Percentiles rank a stretch among this genome's conserved stretches.
Evolutionary conservation across 2,113 vertebrate genomes (phyloP).

Genomic region (Coregonus clupeaformis): DNA sequence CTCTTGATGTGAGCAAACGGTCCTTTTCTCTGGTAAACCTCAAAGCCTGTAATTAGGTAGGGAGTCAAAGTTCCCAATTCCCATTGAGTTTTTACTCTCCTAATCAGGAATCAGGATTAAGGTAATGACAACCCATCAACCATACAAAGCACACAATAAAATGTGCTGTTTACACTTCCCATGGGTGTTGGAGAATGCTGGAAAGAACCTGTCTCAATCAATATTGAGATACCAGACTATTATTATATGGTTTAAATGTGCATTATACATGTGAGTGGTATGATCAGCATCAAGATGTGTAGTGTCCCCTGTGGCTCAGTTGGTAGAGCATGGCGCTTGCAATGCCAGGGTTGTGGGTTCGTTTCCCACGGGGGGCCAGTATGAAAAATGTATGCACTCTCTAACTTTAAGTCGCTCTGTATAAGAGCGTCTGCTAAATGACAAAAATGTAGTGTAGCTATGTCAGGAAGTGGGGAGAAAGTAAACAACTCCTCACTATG

Average conservation of each 20-base stretch:
- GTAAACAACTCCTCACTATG: background rate
- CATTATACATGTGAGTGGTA: too few species aligned
- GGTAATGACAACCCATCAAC: constrained; percentile 38
- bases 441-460: too few species aligned
- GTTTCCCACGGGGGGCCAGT: too few species aligned
- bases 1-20: constrained; percentile 48
- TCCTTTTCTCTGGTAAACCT: constrained; percentile 59
- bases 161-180: constrained; percentile 13
- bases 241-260: too few species aligned
- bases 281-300: too few species aligned
- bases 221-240: constrained; percentile 3
- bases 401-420: too few species aligned
- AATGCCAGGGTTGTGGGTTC: too few species aligned
- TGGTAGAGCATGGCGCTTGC: too few species aligned
- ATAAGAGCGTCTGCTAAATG: too few species aligned
- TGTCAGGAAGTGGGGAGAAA: too few species aligned
- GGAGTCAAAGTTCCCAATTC: constrained; percentile 48
- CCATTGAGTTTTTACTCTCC: constrained; percentile 41
- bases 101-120: constrained; percentile 49
- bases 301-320: too few species aligned
- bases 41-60: constrained; percentile 60
- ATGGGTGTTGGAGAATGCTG: background rate
- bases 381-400: too few species aligned
- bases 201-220: background rate
- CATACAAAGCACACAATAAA: constrained; percentile 23